phyloP scores from a whole-genome alignment of 1,140 invertebrate genomes.

The Eriocheir sinensis region DNA sequence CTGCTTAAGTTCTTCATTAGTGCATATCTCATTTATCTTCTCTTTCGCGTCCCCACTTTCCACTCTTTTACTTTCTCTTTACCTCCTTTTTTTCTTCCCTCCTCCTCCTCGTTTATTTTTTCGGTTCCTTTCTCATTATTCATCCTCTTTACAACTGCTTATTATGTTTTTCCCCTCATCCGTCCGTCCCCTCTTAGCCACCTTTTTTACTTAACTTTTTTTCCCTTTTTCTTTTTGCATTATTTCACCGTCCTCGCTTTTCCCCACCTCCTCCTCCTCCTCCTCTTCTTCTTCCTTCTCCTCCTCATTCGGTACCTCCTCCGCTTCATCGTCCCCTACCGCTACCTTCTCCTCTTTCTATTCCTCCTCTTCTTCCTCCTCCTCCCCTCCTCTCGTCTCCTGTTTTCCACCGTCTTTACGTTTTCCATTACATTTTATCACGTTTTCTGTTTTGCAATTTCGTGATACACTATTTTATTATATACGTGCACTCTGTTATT shows the following conservation, averaged over 20 bases:
- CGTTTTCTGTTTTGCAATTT: neutral
- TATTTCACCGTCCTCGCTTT: neutral
- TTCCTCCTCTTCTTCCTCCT: neutral
- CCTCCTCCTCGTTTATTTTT: neutral
- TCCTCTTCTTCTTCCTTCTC: no score
- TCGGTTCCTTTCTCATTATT: neutral
- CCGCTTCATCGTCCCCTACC: no score
- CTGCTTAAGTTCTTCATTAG: neutral
- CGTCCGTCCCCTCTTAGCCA: no score
- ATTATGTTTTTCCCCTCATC: neutral
- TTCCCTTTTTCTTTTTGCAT: neutral
- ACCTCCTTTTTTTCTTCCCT: constrained; percentile 24
- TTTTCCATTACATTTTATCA: constrained; percentile 27
- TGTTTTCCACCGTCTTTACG: neutral
- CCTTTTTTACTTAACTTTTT: neutral
- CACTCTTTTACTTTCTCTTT: neutral
- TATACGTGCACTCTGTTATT: no score
- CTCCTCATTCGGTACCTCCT: no score
- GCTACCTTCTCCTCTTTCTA: no score
- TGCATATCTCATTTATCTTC: neutral
- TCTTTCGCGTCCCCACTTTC: no score
- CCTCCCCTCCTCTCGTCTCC: neutral
- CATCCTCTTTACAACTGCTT: constrained; percentile 2
- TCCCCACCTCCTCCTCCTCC: no score
- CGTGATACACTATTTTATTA: neutral